Percentiles rank a stretch among this genome's conserved stretches.
Evolutionary conservation across 2,888 invertebrate genomes (phyloP).

Genomic region (Gymnoscelis rufifasciata): DNA sequence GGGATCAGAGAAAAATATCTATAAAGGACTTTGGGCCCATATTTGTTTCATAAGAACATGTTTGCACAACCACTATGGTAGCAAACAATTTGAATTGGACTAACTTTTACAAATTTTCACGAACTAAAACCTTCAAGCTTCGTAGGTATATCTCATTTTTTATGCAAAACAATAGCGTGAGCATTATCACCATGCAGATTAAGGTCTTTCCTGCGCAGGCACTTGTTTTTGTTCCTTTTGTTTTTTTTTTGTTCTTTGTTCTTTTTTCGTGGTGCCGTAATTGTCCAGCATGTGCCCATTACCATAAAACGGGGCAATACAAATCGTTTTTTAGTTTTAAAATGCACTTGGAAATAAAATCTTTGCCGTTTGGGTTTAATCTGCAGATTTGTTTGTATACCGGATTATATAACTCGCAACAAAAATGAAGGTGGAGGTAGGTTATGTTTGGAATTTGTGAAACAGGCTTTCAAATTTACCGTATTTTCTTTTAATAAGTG

Average conservation of each 20-base stretch:
- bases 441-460: no score
- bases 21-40: no score
- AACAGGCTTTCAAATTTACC: no score
- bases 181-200: slow-evolving; percentile 10
- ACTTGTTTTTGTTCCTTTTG: no score
- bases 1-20: no score
- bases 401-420: background rate
- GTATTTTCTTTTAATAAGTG: no score
- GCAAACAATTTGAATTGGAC: no score
- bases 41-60: no score
- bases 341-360: slow-evolving; percentile 3
- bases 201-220: background rate
- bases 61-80: no score
- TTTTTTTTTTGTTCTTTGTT: slow-evolving; percentile 8
- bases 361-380: background rate
- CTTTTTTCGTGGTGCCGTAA: slow-evolving; percentile 12
- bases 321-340: slow-evolving; percentile 2
- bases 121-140: background rate
- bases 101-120: background rate
- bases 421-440: no score
- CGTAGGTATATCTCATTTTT: slow-evolving; percentile 1
- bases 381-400: background rate
- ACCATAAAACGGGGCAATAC: slow-evolving; percentile 11
- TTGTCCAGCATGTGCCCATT: slow-evolving; percentile 12
- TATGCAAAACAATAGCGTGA: slow-evolving; percentile 8